These are phyloP conservation scores for Aythya baeri DNA, from an alignment of 2,113 vertebrate genomes.

Conservation along the genomic window DNA sequence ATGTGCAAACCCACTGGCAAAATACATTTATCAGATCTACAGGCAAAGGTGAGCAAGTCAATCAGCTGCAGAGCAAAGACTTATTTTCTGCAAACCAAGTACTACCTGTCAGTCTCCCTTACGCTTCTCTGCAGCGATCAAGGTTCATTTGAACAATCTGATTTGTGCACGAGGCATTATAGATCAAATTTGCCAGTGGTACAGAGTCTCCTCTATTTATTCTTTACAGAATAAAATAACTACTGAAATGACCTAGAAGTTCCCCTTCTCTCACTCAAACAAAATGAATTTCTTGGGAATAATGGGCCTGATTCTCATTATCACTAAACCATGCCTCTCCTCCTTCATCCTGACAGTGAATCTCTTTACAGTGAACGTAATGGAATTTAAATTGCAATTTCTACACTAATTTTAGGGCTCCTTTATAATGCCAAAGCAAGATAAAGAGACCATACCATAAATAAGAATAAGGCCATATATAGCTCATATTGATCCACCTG, in stretches of 20 bases:
- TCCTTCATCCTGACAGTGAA: slow-evolving; percentile 56
- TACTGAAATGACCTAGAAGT: slow-evolving; percentile 57
- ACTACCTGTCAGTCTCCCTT: slow-evolving; percentile 25
- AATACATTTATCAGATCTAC: neutral
- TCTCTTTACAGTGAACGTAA: slow-evolving; percentile 25
- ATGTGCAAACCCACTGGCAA: neutral
- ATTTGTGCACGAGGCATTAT: slow-evolving; percentile 43
- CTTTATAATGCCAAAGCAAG: slow-evolving; percentile 34
- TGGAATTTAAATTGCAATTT: slow-evolving; percentile 59
- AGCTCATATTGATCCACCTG: neutral
- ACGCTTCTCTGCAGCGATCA: neutral
- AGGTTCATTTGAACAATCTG: slow-evolving; percentile 50
- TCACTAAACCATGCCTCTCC: slow-evolving; percentile 32
- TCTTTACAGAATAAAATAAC: slow-evolving; percentile 44
- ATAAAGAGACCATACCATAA: slow-evolving; percentile 13
- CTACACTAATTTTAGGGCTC: slow-evolving; percentile 57
- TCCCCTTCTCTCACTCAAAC: slow-evolving; percentile 33
- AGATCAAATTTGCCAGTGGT: slow-evolving; percentile 52
- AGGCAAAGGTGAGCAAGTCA: slow-evolving; percentile 4
- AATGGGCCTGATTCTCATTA: slow-evolving; percentile 64
- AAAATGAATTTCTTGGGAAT: slow-evolving; percentile 56
- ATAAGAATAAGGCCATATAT: slow-evolving; percentile 12
- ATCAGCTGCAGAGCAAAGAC: slow-evolving; percentile 15
- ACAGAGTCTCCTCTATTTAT: slow-evolving; percentile 50
- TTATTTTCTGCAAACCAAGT: slow-evolving; percentile 31